phyloP scores from a whole-genome alignment of 35 echinoderm and acorn worm genomes.

The Apostichopus parvimensis region DNA sequence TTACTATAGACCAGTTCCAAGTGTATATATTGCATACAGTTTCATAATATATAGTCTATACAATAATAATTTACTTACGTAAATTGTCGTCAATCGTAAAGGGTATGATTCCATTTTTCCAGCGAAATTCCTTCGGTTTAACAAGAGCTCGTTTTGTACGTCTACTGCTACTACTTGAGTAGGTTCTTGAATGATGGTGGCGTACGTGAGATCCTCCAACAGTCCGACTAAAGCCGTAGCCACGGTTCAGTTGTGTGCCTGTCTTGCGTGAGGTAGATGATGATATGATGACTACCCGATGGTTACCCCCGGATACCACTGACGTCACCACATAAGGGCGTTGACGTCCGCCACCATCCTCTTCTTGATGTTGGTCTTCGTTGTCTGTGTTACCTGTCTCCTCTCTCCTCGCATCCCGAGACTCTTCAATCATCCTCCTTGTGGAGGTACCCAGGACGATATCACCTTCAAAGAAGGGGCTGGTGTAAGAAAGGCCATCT shows the following conservation, averaged over 20 bases:
- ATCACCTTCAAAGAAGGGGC: conserved; percentile 92
- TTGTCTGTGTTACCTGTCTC: neutral
- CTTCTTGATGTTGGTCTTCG: neutral
- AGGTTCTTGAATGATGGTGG: neutral
- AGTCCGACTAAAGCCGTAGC: neutral
- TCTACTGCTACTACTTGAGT: no score
- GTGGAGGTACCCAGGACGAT: conserved; percentile 60
- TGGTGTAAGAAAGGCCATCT: conserved; percentile 6
- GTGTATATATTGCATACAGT: neutral
- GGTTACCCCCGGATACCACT: neutral
- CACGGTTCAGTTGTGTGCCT: neutral
- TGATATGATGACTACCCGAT: neutral
- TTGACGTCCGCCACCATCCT: neutral
- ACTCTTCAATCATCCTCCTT: conserved; percentile 27
- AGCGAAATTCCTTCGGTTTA: conserved; percentile 47
- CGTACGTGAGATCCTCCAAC: neutral
- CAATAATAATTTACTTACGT: conserved; percentile 59
- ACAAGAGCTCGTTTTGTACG: conserved; percentile 62
- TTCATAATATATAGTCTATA: neutral
- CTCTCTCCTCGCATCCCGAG: neutral
- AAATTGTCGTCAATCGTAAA: conserved; percentile 71
- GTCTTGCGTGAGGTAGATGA: neutral
- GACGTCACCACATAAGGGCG: neutral
- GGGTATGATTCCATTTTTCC: conserved; percentile 71
- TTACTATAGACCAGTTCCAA: no score